Conservation (phyloP, 1,140 invertebrate genomes). For the Bombyx mori region DNA sequence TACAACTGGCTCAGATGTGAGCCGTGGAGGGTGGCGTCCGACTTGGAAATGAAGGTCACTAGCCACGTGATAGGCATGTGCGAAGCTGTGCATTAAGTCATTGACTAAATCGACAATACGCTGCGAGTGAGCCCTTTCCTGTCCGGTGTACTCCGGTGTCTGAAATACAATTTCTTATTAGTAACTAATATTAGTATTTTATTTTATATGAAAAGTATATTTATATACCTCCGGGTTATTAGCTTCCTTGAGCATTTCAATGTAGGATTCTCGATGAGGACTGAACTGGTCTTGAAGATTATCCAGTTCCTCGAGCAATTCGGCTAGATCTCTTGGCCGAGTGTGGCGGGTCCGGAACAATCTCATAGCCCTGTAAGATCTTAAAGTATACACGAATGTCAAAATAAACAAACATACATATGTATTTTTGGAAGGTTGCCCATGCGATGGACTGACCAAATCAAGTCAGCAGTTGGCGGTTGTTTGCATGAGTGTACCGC, state of each 20-base stretch:
- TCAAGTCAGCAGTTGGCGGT: too few species aligned
- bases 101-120: slow-evolving; percentile 80
- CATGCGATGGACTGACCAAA: too few species aligned
- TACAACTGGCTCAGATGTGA: slow-evolving; percentile 28
- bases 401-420: background rate
- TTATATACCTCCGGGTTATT: slow-evolving; percentile 68
- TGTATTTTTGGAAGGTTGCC: background rate
- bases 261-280: slow-evolving; percentile 17
- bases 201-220: too few species aligned
- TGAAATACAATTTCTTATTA: background rate
- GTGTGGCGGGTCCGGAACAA: slow-evolving; percentile 17
- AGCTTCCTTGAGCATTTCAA: slow-evolving; percentile 32
- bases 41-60: slow-evolving; percentile 75
- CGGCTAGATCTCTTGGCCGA: slow-evolving; percentile 21
- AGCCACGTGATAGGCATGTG: slow-evolving; percentile 89
- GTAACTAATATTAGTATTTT: too few species aligned
- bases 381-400: slow-evolving; percentile 1
- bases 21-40: slow-evolving; percentile 19
- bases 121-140: slow-evolving; percentile 71
- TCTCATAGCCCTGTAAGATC: slow-evolving; percentile 17
- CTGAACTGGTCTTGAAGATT: slow-evolving; percentile 21
- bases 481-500: too few species aligned
- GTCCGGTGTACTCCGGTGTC: slow-evolving; percentile 16
- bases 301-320: slow-evolving; percentile 27
- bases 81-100: slow-evolving; percentile 85